A percentile compares a stretch with the other conserved stretches of the same genome.
phyloP scores from a whole-genome alignment of 2,113 vertebrate species.

The Barnardius zonarius region DNA sequence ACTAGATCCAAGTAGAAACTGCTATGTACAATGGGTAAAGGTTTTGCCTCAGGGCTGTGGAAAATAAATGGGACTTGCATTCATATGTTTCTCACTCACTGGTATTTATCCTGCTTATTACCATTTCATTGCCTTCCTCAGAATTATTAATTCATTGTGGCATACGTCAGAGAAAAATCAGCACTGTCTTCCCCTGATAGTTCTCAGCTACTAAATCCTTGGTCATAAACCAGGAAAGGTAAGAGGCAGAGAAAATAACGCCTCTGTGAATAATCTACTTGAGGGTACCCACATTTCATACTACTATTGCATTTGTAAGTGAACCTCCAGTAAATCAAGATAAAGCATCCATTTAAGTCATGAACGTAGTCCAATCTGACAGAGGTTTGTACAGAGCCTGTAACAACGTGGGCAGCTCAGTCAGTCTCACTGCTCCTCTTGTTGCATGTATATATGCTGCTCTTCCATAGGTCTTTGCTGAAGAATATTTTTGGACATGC shows the following conservation, averaged over 20 bases:
- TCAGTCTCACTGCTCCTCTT: not conserved
- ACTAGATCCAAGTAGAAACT: not conserved
- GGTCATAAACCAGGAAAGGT: not conserved
- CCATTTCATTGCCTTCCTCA: not conserved
- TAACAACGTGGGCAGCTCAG: not conserved
- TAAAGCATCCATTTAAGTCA: not conserved
- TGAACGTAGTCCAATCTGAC: not conserved
- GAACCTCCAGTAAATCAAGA: not conserved
- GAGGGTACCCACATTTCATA: not conserved
- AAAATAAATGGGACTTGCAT: not conserved
- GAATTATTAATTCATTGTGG: not conserved
- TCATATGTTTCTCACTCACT: not conserved
- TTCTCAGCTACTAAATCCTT: constrained; percentile 15
- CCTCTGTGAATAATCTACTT: not conserved
- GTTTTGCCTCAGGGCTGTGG: not conserved
- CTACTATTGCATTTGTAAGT: not conserved
- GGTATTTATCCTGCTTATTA: not conserved
- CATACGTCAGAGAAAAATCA: not conserved
- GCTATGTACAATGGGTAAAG: not conserved
- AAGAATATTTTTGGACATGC: constrained; percentile 1
- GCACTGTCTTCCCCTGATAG: not conserved
- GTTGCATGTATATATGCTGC: not conserved
- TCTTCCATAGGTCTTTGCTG: not conserved
- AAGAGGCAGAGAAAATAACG: constrained; percentile 6
- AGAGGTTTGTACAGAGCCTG: not conserved